Evolutionary conservation across 2,113 vertebrate genomes (phyloP), one percentile per base, ranked within the genome.

Genomic region (Emydocephalus ijimae): DNA sequence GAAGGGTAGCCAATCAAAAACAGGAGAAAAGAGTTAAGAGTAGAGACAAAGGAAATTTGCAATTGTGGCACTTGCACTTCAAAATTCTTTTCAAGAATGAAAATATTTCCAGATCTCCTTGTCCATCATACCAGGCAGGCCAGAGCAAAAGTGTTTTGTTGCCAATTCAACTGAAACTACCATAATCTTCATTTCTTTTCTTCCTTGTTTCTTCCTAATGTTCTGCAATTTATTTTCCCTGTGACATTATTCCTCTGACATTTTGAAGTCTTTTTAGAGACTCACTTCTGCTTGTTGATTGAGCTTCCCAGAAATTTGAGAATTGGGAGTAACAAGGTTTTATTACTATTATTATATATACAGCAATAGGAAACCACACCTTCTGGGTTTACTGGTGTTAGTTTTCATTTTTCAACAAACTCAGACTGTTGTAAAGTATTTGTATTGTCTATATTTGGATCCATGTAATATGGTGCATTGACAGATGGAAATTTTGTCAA

Each of bases 1-100:
- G 11, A 29, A 29, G 10, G 21, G 64, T 23, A 91, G 18, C n/a
- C 39, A n/a, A 21, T 69, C 89, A 85, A 87, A 95, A 96, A 93
- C 93, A 18, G n/a, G 2, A 74, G n/a, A 7, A 34, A 64, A 64
- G 11, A 5, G 14, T 64, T 64, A 14, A 64, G 61, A 64, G 29
- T 14, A n/a, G 26, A 5, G 61, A n/a, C 4, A 64, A 4, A 9
- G 3, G 26, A 64, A 64, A n/a, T 64, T 64, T 61, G 8, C 24
- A 26, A 10, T 61, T 5, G 29, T 14, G 29, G 12, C 61, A n/a
- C 29, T 14, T 14, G 29, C 11, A 69, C 12, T 69, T 69, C 12
- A 0, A 15, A n/a, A n/a, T 2, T n/a, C 11, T 69, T n/a, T 12
- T 69, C 4, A 69, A 69, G 61, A 5, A 0, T 5, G 11, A 69